These are phyloP conservation scores for Sclerodermus sp. DNA, from an alignment of 2,888 invertebrate genomes.

Conservation along the genomic window DNA sequence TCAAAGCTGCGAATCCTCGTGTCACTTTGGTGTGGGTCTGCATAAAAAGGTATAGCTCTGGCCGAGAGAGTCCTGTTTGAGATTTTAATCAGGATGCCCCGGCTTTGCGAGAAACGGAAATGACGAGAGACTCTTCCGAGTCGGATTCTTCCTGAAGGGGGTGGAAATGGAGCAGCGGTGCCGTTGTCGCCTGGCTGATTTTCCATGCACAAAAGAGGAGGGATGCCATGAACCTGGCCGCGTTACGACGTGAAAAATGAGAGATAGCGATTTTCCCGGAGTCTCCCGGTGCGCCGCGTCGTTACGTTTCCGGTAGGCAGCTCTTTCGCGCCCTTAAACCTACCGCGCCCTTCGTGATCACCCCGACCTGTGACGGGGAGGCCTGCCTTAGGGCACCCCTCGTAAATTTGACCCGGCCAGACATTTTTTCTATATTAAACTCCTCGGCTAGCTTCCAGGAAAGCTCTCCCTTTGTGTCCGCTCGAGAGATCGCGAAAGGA, in stretches of 20 bases:
- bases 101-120: no score
- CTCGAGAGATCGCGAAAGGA: no score
- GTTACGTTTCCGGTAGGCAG: slow-evolving; percentile 6
- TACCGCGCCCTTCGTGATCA: not conserved
- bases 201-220: slow-evolving; percentile 16
- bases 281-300: slow-evolving; percentile 18
- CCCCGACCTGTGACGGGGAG: not conserved
- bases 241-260: slow-evolving; percentile 54
- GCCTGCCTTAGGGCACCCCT: not conserved
- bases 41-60: no score
- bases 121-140: no score
- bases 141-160: slow-evolving; percentile 11
- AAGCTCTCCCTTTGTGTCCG: no score
- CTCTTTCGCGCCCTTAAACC: no score
- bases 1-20: no score
- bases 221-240: slow-evolving; percentile 1
- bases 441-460: no score
- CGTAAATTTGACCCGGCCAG: not conserved
- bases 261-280: slow-evolving; percentile 47
- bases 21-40: no score
- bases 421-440: slow-evolving; percentile 1
- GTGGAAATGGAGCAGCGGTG: not conserved
- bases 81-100: slow-evolving; percentile 15
- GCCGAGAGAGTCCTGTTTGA: not conserved
- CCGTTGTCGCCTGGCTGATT: slow-evolving; percentile 18